Evolutionary conservation across 1,140 invertebrate species (phyloP).

Genomic region (Luehdorfia chinensis): DNA sequence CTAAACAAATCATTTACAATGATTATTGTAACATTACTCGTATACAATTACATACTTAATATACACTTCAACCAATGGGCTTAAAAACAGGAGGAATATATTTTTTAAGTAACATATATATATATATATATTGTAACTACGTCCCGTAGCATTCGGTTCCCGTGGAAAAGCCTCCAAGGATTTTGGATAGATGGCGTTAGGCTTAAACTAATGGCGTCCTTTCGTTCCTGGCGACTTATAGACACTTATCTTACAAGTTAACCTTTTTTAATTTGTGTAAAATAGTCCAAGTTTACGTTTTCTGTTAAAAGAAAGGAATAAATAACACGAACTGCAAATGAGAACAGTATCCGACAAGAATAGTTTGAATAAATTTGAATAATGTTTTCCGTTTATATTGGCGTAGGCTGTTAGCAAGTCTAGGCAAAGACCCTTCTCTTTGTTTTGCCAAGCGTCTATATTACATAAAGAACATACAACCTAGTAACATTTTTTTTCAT

Average conservation of each 20-base stretch:
- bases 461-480: no score
- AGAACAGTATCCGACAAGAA: slow-evolving; percentile 28
- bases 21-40: no score
- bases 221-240: slow-evolving; percentile 23
- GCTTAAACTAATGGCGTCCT: slow-evolving; percentile 50
- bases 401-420: not conserved
- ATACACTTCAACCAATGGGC: no score
- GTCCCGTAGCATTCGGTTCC: slow-evolving; percentile 66
- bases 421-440: not conserved
- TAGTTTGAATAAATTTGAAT: slow-evolving; percentile 67
- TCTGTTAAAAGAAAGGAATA: slow-evolving; percentile 2
- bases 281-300: slow-evolving; percentile 1
- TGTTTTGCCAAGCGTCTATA: not conserved
- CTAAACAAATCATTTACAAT: no score
- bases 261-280: slow-evolving; percentile 21
- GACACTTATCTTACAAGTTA: slow-evolving; percentile 20
- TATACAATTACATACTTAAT: no score
- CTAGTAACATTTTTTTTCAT: no score
- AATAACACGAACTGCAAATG: slow-evolving; percentile 24
- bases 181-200: slow-evolving; percentile 73
- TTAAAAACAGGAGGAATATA: no score
- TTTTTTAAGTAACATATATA: no score
- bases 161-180: slow-evolving; percentile 68
- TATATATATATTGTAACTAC: no score
- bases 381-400: slow-evolving; percentile 22